phyloP scores from a whole-genome alignment of 92 coral and sea anemone genomes.

The Isaurus tuberculatus region DNA sequence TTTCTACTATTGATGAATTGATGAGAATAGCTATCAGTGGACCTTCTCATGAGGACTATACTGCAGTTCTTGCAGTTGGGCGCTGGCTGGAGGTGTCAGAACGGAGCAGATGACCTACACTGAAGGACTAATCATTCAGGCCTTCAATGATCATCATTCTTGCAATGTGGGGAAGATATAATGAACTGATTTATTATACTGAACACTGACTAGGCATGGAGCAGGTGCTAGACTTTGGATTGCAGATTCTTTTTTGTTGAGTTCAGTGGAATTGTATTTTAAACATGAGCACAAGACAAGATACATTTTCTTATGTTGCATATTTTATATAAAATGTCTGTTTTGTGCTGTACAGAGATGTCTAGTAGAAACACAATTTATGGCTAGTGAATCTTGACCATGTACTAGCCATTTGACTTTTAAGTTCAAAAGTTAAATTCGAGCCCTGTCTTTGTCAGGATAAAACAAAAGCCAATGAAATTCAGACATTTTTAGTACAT shows the following conservation, averaged over 20 bases:
- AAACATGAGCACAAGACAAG: slow-evolving; percentile 26
- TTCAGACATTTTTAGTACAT: too few species aligned
- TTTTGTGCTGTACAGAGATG: slow-evolving; percentile 34
- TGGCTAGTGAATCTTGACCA: slow-evolving; percentile 39
- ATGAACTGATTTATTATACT: slow-evolving; percentile 10
- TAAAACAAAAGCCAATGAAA: too few species aligned
- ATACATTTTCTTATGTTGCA: background rate
- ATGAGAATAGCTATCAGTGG: slow-evolving; percentile 59
- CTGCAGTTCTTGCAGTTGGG: slow-evolving; percentile 53
- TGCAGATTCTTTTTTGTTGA: slow-evolving; percentile 45
- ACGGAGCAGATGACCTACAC: slow-evolving; percentile 50
- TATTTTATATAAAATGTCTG: background rate
- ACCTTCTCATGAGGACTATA: slow-evolving; percentile 50
- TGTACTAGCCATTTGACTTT: slow-evolving; percentile 45
- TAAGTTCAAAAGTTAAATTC: slow-evolving; percentile 26
- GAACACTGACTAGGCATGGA: slow-evolving; percentile 1
- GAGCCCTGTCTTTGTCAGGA: too few species aligned
- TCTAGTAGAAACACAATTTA: slow-evolving; percentile 35
- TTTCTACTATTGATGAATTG: slow-evolving; percentile 48
- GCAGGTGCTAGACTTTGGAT: slow-evolving; percentile 38
- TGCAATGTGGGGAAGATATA: background rate
- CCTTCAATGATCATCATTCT: slow-evolving; percentile 26
- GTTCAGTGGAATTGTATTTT: slow-evolving; percentile 29
- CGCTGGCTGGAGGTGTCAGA: slow-evolving; percentile 52
- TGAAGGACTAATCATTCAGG: slow-evolving; percentile 45